Evolutionary conservation across 2,888 invertebrate genomes (phyloP).

Genomic region (Synergus japonicus): DNA sequence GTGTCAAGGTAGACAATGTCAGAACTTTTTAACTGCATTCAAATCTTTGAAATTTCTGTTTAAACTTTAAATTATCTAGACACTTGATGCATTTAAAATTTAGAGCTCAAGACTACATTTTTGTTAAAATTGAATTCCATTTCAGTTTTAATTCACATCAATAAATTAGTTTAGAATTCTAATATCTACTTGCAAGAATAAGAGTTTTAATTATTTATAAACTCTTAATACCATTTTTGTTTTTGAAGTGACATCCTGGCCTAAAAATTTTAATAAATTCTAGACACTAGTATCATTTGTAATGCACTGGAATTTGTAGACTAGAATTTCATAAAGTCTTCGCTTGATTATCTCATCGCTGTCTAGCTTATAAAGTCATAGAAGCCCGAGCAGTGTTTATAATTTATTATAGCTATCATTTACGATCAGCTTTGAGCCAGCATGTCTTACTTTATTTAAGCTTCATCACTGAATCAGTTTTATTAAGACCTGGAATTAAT

Average conservation of each 20-base stretch:
- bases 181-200: not conserved
- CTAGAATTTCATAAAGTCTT: slow-evolving; percentile 12
- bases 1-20: not conserved
- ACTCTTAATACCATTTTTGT: not conserved
- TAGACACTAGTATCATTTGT: not conserved
- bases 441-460: slow-evolving; percentile 30
- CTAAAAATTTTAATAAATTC: not conserved
- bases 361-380: slow-evolving; percentile 24
- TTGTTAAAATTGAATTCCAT: not conserved
- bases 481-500: slow-evolving; percentile 19
- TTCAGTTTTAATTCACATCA: not conserved
- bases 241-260: too few relatives aligned
- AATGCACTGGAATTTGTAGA: slow-evolving; percentile 8
- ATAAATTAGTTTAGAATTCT: not conserved
- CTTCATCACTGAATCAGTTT: slow-evolving; percentile 28
- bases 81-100: not conserved
- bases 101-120: not conserved
- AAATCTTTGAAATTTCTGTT: not conserved
- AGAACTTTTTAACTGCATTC: not conserved
- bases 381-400: slow-evolving; percentile 13
- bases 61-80: not conserved
- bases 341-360: slow-evolving; percentile 19
- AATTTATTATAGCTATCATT: slow-evolving; percentile 37
- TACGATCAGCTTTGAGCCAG: slow-evolving; percentile 14
- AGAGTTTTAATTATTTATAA: not conserved